Percentiles rank a stretch among this genome's conserved stretches.
phyloP scores from a whole-genome alignment of 2,888 invertebrate genomes.

The Cyaniris semiargus region DNA sequence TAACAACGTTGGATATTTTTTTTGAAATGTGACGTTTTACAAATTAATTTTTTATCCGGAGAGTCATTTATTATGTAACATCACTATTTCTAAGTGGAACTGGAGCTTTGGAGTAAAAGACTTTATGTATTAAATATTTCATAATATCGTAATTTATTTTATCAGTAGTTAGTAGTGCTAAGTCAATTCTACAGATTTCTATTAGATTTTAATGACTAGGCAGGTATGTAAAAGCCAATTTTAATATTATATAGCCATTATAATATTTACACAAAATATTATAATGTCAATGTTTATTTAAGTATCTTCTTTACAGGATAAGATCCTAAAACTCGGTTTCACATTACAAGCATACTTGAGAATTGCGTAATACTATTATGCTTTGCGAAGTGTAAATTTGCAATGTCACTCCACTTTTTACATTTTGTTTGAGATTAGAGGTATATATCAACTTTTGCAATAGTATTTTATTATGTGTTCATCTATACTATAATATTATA shows the following conservation, averaged over 20 bases:
- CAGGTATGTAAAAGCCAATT: not conserved
- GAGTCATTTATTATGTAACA: too few relatives aligned
- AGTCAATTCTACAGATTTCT: not conserved
- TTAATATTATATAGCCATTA: too few relatives aligned
- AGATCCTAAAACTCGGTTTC: not conserved
- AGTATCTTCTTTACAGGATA: not conserved
- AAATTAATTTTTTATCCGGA: too few relatives aligned
- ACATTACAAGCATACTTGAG: conserved; percentile 28
- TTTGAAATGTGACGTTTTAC: too few relatives aligned
- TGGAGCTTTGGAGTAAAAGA: too few relatives aligned
- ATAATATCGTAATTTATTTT: too few relatives aligned
- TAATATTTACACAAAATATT: too few relatives aligned
- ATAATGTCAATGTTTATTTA: not conserved
- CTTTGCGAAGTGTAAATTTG: not conserved
- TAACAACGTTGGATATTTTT: too few relatives aligned
- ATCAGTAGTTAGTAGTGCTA: not conserved
- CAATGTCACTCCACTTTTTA: conserved; percentile 22
- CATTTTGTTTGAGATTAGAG: not conserved
- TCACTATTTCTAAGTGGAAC: too few relatives aligned
- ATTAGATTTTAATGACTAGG: not conserved
- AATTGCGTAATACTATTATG: not conserved
- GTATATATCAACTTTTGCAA: not conserved
- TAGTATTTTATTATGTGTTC: not conserved
- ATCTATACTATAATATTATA: too few relatives aligned
- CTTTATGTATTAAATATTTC: too few relatives aligned